Evolutionary conservation across 2,797 vertebrate genomes (phyloP).

Genomic region (Calcarius lapponicus): DNA sequence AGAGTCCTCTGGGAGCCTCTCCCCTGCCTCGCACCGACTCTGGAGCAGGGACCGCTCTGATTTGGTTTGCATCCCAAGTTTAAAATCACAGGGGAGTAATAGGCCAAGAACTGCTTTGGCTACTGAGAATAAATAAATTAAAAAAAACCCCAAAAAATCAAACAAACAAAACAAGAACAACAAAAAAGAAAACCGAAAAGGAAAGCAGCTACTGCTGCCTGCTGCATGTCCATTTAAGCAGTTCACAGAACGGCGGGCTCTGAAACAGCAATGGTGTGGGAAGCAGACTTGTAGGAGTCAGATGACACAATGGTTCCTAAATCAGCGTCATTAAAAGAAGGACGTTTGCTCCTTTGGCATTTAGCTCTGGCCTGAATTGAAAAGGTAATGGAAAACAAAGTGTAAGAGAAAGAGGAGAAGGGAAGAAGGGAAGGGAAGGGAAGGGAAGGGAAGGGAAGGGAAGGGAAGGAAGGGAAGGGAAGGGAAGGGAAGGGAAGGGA

Average conservation of each 20-base stretch:
- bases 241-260: background rate
- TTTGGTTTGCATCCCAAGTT: background rate
- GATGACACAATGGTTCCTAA: slow-evolving; percentile 3
- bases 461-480: too few species aligned
- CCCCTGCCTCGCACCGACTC: background rate
- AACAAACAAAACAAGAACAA: background rate
- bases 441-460: too few species aligned
- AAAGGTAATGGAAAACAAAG: background rate
- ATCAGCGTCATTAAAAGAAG: background rate
- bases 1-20: background rate
- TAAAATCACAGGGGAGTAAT: background rate
- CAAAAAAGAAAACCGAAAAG: background rate
- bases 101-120: background rate
- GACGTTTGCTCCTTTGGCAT: background rate
- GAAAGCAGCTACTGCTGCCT: background rate
- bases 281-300: background rate
- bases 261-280: background rate
- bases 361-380: background rate
- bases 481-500: too few species aligned
- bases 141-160: too few species aligned
- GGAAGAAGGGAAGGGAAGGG: too few species aligned
- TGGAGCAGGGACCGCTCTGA: background rate
- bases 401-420: too few species aligned
- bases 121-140: background rate
- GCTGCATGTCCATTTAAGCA: background rate